Conservation (phyloP, 1,140 invertebrate genomes). For the Oryctes rhinoceros region DNA sequence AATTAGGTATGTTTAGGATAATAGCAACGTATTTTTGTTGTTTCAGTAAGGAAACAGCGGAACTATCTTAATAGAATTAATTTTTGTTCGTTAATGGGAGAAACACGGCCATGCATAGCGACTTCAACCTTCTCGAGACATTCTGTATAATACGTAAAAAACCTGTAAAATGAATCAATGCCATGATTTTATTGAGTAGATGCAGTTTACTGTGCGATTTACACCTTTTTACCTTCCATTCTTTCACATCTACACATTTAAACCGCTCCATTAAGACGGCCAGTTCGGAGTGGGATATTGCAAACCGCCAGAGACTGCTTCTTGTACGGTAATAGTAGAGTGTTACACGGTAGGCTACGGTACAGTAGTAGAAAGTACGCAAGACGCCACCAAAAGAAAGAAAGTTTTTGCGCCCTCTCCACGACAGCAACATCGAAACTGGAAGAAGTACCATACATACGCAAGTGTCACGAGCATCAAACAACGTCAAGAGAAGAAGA, state of each 20-base stretch:
- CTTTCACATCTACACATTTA: background rate
- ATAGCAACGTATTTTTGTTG: too few relatives aligned
- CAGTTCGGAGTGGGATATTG: background rate
- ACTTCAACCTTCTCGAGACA: too few relatives aligned
- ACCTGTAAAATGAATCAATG: too few relatives aligned
- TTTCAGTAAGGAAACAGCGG: too few relatives aligned
- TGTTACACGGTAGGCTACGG: background rate
- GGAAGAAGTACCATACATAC: background rate
- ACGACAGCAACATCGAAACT: background rate
- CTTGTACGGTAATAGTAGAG: background rate
- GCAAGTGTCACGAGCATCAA: background rate
- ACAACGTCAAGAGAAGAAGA: background rate
- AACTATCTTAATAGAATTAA: too few relatives aligned
- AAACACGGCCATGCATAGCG: too few relatives aligned
- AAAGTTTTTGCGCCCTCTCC: slow-evolving; percentile 35
- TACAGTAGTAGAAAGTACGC: background rate
- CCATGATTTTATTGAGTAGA: too few relatives aligned
- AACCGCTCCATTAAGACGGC: background rate
- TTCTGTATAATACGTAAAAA: too few relatives aligned
- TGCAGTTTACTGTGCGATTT: background rate
- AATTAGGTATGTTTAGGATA: too few relatives aligned
- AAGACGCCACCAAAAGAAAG: slow-evolving; percentile 15
- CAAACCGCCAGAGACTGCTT: background rate
- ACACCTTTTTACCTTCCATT: background rate
- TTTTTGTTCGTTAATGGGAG: too few relatives aligned